Evolutionary conservation across 2,113 vertebrate genomes (phyloP), one percentile per base, ranked within the genome.

Genomic region (Mormoops blainvillei): DNA sequence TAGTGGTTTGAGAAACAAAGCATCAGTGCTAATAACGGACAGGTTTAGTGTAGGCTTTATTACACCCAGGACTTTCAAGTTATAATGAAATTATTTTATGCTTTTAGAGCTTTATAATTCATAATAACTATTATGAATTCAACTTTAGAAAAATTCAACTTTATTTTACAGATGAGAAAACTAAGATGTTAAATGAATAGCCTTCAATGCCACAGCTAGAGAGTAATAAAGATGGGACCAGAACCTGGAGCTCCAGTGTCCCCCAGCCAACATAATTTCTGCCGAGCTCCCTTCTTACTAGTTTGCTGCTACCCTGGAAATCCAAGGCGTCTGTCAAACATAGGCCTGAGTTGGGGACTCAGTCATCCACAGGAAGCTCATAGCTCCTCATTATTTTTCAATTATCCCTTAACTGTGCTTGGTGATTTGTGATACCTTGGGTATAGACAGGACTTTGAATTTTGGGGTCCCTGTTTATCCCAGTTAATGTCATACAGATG

Each of bases 161-260:
- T 87, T 58, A 65, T 91, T 95, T 95, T 85, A 61, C 54, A 91
- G n/a, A 50, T 54, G 36, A 84, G 58, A 56, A 93, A 80, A 71
- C 3, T 78, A 22, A 89, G 36, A 85, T 26, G 14, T 84, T 86
- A 76, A 91, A 50, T 84, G 84, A 84, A 14, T 41, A 77, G 18
- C 2, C 10, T n/a, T 50, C 36, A 52, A 56, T 82, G 63, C 52
- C 16, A 67, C 2, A 68, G 68, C 18, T 83, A 80, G 41, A 36
- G 13, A 18, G 15, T 80, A 54, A 77, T 38, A 63, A 33, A 88
- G n/a, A 50, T 76, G 58, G 26, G 12, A 19, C 22, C 26, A 45
- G 63, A 91, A 74, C 3, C 10, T 41, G 22, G 63, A 31, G 68
- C 28, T 71, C 4, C 28, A 56, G 8, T 41, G 14, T 87, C 18